These are phyloP conservation scores for Coenobita brevimanus DNA, from an alignment of 1,140 invertebrate genomes.

Conservation along the genomic window DNA sequence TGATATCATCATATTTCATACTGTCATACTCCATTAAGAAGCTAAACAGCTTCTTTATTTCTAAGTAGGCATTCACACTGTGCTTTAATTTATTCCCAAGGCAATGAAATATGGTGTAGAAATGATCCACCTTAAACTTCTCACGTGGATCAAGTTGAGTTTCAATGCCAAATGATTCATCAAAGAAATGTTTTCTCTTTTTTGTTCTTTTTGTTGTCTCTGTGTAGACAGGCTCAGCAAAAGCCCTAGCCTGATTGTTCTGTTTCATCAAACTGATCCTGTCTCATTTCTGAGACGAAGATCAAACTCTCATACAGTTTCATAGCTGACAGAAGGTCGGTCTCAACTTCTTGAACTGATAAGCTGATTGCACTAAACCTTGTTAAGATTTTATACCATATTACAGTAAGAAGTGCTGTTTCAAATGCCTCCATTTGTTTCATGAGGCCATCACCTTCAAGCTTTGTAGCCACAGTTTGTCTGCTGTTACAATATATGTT, in stretches of 20 bases:
- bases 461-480: conserved; percentile 28
- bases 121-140: conserved; percentile 28
- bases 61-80: conserved; percentile 26
- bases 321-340: conserved; percentile 20
- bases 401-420: conserved; percentile 21
- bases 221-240: conserved; percentile 32
- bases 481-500: conserved; percentile 20
- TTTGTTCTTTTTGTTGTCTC: conserved; percentile 29
- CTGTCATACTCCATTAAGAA: conserved; percentile 20
- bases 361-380: conserved; percentile 39
- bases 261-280: conserved; percentile 25
- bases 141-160: conserved; percentile 27
- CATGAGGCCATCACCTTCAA: conserved; percentile 8
- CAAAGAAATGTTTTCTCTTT: conserved; percentile 15
- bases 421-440: conserved; percentile 34
- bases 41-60: conserved; percentile 18
- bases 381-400: conserved; percentile 26
- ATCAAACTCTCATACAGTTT: conserved; percentile 29
- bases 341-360: conserved; percentile 29
- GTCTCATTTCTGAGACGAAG: conserved; percentile 20
- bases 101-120: conserved; percentile 25
- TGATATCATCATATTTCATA: conserved; percentile 35
- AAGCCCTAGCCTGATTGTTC: conserved; percentile 31
- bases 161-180: conserved; percentile 29
- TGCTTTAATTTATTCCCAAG: conserved; percentile 27